phyloP scores from a whole-genome alignment of 2,888 invertebrate genomes.

The Dioctria linearis region DNA sequence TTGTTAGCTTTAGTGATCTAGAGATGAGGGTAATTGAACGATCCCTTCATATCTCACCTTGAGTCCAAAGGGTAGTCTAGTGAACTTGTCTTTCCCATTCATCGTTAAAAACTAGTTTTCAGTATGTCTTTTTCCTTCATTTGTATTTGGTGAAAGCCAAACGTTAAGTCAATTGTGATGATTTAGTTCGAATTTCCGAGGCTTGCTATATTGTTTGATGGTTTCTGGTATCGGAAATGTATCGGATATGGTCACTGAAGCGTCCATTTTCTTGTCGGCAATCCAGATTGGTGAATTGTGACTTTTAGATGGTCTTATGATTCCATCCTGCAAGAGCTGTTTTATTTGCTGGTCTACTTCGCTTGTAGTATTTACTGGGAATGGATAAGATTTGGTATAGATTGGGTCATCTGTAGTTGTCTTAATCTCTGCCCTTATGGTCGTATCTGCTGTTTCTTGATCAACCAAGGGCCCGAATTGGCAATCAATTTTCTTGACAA shows the following conservation, averaged over 20 bases:
- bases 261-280: conserved; percentile 61
- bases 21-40: conserved; percentile 9
- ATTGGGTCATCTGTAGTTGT: too few species aligned
- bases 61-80: background rate
- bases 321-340: too few species aligned
- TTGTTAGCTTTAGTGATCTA: conserved; percentile 38
- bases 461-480: too few species aligned
- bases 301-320: conserved; percentile 52
- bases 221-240: conserved; percentile 25
- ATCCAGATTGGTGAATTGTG: conserved; percentile 60
- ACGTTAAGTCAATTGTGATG: conserved; percentile 52
- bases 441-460: too few species aligned
- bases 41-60: conserved; percentile 45
- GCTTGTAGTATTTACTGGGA: too few species aligned
- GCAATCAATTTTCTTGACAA: too few species aligned
- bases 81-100: too few species aligned
- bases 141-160: background rate
- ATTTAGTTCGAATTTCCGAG: conserved; percentile 34
- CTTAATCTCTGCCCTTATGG: too few species aligned
- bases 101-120: too few species aligned
- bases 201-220: conserved; percentile 29
- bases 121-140: too few species aligned
- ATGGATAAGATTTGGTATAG: too few species aligned
- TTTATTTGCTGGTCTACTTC: too few species aligned
- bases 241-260: conserved; percentile 48